Conservation (phyloP, 1,140 invertebrate genomes). For the Drosophila subpulchrella region DNA sequence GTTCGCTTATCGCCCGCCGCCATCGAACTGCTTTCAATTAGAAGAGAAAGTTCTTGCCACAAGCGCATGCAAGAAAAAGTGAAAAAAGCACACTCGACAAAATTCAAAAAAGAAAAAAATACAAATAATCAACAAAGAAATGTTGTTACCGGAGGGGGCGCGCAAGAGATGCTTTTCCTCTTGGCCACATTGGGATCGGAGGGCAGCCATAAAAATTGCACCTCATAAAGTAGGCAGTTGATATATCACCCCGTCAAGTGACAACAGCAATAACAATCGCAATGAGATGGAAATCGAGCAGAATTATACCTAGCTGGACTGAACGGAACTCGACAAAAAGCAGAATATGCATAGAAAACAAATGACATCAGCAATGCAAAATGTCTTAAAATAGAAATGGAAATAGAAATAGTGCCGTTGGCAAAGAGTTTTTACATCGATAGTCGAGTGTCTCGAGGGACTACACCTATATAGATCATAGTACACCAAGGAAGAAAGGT, state of each 20-base stretch:
- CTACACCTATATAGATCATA: neutral
- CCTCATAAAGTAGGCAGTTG: slow-evolving; percentile 66
- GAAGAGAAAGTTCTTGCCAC: slow-evolving; percentile 83
- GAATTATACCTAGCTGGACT: slow-evolving; percentile 12
- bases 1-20: slow-evolving; percentile 57
- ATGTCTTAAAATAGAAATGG: slow-evolving; percentile 47
- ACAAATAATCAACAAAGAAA: slow-evolving; percentile 53
- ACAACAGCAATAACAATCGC: slow-evolving; percentile 40
- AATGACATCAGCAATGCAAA: slow-evolving; percentile 60
- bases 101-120: neutral
- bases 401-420: slow-evolving; percentile 31
- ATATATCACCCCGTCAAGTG: slow-evolving; percentile 52
- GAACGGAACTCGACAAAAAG: slow-evolving; percentile 17
- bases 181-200: slow-evolving; percentile 7
- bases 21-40: slow-evolving; percentile 83
- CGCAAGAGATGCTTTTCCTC: slow-evolving; percentile 52
- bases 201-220: slow-evolving; percentile 66
- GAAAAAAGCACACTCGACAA: slow-evolving; percentile 49
- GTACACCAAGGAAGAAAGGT: too few relatives aligned
- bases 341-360: slow-evolving; percentile 48
- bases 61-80: slow-evolving; percentile 70
- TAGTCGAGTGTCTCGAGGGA: neutral
- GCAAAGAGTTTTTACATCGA: slow-evolving; percentile 21
- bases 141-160: slow-evolving; percentile 44
- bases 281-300: slow-evolving; percentile 4